Evolutionary conservation across 2,113 vertebrate genomes (phyloP).

Genomic region (Tychaedon coryphoeus): DNA sequence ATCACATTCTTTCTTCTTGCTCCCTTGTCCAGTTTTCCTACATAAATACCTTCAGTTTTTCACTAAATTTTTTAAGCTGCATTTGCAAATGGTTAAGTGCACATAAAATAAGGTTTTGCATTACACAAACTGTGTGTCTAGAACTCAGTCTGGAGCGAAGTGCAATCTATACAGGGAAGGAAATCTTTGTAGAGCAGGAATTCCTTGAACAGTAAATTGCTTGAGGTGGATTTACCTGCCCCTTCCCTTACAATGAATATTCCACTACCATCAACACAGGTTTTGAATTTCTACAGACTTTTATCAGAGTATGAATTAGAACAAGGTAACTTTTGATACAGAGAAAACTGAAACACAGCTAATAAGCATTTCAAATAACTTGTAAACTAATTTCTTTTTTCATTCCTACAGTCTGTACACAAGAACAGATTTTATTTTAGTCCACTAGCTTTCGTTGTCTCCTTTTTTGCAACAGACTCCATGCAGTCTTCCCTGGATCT

Average conservation of each 20-base stretch:
- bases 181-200: not conserved
- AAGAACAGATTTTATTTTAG: not conserved
- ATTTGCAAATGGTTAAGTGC: not conserved
- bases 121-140: not conserved
- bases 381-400: not conserved
- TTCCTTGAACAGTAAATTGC: not conserved
- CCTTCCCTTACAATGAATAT: not conserved
- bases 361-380: not conserved
- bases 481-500: not conserved
- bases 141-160: not conserved
- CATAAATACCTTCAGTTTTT: not conserved
- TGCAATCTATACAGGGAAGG: not conserved
- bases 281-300: not conserved
- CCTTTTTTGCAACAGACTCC: not conserved
- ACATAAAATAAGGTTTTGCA: not conserved
- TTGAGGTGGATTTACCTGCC: not conserved
- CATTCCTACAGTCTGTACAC: not conserved
- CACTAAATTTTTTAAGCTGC: not conserved
- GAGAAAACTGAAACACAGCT: not conserved
- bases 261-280: not conserved
- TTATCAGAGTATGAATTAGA: not conserved
- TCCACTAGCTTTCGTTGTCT: not conserved
- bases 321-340: not conserved
- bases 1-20: not conserved
- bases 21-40: not conserved